These are phyloP conservation scores for Drosophila greeni DNA, from an alignment of 2,888 invertebrate genomes.

Conservation along the genomic window DNA sequence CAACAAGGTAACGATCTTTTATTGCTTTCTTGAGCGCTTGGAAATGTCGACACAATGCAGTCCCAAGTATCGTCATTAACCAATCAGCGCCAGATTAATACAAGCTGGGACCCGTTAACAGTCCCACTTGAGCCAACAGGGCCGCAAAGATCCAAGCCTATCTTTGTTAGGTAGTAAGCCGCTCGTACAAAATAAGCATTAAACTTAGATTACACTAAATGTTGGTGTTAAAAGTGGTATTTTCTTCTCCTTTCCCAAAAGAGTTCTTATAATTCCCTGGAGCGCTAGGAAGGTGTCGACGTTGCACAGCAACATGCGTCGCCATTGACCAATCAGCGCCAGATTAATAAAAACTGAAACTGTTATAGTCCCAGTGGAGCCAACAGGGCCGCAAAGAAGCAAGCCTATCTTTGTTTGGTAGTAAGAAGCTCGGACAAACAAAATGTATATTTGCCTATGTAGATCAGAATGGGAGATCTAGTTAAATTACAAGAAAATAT, in stretches of 20 bases:
- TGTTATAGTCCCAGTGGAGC: too few relatives aligned
- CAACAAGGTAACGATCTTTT: slow-evolving; percentile 57
- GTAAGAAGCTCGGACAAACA: too few relatives aligned
- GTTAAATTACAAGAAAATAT: too few relatives aligned
- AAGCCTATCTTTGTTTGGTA: too few relatives aligned
- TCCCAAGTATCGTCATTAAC: slow-evolving; percentile 1
- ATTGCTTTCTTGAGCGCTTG: slow-evolving; percentile 29
- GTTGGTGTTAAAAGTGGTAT: not conserved
- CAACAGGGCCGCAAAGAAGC: too few relatives aligned
- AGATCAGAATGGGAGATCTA: too few relatives aligned
- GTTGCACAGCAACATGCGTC: too few relatives aligned
- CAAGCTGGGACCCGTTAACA: slow-evolving; percentile 43
- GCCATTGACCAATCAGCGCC: too few relatives aligned
- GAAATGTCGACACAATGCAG: not conserved
- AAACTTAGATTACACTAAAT: not conserved
- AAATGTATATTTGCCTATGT: too few relatives aligned
- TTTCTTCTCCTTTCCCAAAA: not conserved
- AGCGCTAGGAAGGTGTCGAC: too few relatives aligned
- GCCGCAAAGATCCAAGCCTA: slow-evolving; percentile 60
- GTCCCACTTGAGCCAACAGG: slow-evolving; percentile 63
- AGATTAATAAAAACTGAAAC: too few relatives aligned
- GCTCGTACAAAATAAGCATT: slow-evolving; percentile 50
- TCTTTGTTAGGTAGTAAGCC: slow-evolving; percentile 68
- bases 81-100: slow-evolving; percentile 56
- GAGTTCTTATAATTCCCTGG: too few relatives aligned